Evolutionary conservation across 2,113 vertebrate species (phyloP).

Genomic region (Rhinichthys klamathensis): DNA sequence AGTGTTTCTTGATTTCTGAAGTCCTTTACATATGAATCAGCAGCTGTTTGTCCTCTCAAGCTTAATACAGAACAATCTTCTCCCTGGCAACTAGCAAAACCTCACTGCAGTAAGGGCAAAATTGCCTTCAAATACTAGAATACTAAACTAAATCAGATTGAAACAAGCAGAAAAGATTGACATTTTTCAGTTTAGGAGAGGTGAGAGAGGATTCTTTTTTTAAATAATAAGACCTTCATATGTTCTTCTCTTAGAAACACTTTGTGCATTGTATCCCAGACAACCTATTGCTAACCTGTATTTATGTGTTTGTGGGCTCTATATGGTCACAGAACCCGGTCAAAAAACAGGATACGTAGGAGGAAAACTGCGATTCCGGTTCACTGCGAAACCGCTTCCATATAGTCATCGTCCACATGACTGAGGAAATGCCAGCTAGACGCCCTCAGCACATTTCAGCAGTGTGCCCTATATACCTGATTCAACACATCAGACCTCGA

Average conservation of each 20-base stretch:
- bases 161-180: not conserved
- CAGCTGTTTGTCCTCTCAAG: conserved; percentile 14
- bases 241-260: not conserved
- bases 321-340: not conserved
- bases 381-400: conserved; percentile 46
- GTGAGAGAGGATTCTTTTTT: not conserved
- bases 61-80: not conserved
- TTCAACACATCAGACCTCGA: not conserved
- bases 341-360: conserved; percentile 57
- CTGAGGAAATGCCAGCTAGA: conserved; percentile 50
- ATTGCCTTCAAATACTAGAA: not conserved
- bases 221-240: not conserved
- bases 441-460: conserved; percentile 15
- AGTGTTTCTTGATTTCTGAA: not conserved
- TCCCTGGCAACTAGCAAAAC: not conserved
- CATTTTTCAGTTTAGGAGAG: not conserved
- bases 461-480: not conserved
- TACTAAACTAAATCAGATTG: not conserved
- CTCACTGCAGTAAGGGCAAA: not conserved
- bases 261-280: not conserved
- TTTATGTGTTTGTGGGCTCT: conserved; percentile 5
- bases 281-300: not conserved
- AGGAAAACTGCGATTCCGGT: conserved; percentile 49
- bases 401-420: conserved; percentile 31
- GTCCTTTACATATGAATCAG: conserved; percentile 30